Percentiles rank a stretch among this genome's conserved stretches.
Conservation (phyloP, 1,140 invertebrate species). For the Magallana angulata region DNA sequence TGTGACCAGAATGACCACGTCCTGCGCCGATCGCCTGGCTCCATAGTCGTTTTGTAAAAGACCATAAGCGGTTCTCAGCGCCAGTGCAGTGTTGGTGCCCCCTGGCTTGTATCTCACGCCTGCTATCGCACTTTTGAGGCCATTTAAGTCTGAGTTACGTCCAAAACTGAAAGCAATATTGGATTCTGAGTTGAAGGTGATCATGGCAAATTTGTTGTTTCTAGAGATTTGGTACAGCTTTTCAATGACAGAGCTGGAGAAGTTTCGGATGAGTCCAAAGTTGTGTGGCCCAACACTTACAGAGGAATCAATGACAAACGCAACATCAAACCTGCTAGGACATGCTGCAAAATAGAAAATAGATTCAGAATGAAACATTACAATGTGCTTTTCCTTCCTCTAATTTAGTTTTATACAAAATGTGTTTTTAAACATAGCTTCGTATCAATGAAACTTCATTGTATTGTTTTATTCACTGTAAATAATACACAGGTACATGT, state of each 20-base stretch:
- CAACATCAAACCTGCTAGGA: conserved; percentile 68
- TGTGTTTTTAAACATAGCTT: background rate
- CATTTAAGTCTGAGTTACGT: conserved; percentile 58
- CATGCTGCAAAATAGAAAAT: conserved; percentile 64
- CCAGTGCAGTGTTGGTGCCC: conserved; percentile 74
- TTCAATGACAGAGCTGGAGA: conserved; percentile 63
- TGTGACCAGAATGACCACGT: conserved; percentile 73
- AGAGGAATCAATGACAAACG: conserved; percentile 72
- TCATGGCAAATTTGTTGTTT: conserved; percentile 68
- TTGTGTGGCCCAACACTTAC: conserved; percentile 70
- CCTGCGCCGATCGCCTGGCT: conserved; percentile 66
- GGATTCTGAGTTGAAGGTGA: conserved; percentile 69
- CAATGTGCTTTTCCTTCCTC: background rate
- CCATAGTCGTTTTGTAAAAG: conserved; percentile 63
- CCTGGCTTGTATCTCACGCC: conserved; percentile 69
- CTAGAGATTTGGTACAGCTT: conserved; percentile 68
- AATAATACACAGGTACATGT: no score
- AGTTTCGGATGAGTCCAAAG: conserved; percentile 67
- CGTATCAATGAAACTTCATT: no score
- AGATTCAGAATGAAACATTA: background rate
- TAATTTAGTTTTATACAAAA: background rate
- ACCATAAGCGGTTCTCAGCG: conserved; percentile 62
- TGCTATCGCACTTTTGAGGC: conserved; percentile 70
- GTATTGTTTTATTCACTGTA: no score
- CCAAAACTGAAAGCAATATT: conserved; percentile 70